phyloP scores from a whole-genome alignment of 23 tunicate genomes.

The Aplidium turbinatum region DNA sequence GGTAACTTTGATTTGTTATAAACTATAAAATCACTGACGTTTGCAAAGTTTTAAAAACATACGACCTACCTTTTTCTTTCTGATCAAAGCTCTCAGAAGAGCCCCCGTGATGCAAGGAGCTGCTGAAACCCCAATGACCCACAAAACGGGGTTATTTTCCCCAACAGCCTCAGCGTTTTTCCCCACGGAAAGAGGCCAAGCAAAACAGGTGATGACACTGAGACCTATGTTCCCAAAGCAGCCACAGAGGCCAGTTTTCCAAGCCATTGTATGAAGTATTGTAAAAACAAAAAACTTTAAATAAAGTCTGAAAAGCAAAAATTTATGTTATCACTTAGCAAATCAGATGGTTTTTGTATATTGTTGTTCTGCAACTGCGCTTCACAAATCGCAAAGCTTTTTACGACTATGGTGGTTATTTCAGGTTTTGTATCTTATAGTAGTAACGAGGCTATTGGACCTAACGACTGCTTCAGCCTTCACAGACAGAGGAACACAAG shows the following conservation, averaged over 20 bases:
- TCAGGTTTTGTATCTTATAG: no score
- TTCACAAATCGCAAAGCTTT: no score
- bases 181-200: conserved; percentile 64
- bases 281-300: background rate
- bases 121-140: conserved; percentile 65
- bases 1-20: no score
- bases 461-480: no score
- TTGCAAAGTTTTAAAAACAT: background rate
- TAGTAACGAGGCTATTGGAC: no score
- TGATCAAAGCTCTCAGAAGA: conserved; percentile 71
- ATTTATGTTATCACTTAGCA: no score
- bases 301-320: background rate
- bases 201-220: conserved; percentile 58
- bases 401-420: no score
- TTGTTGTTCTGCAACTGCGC: no score
- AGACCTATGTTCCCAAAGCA: conserved; percentile 81
- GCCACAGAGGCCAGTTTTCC: conserved; percentile 85
- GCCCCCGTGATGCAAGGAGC: conserved; percentile 85
- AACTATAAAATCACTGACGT: no score
- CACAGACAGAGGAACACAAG: no score
- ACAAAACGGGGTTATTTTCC: conserved; percentile 67
- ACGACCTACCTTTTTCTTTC: conserved; percentile 88
- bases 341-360: no score
- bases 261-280: conserved; percentile 52
- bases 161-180: conserved; percentile 92